Conservation (phyloP, 2,797 vertebrate species). For the Linurgus olivaceus region DNA sequence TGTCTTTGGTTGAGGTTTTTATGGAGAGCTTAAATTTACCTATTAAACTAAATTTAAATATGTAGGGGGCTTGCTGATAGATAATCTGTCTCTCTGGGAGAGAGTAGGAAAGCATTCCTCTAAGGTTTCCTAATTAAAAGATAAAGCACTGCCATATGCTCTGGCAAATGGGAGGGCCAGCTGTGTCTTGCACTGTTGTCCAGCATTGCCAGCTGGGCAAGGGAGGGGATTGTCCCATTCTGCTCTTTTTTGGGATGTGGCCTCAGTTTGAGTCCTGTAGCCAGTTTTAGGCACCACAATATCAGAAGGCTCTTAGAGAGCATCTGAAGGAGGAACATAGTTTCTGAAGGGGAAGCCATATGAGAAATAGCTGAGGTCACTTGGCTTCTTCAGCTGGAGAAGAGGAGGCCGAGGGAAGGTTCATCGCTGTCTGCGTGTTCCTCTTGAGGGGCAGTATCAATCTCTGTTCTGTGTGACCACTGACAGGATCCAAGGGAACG, state of each 20-base stretch:
- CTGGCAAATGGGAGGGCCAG: neutral
- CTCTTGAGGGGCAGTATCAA: neutral
- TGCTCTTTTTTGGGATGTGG: neutral
- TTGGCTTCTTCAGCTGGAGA: neutral
- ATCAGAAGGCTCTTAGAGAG: neutral
- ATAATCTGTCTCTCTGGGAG: neutral
- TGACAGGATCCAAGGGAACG: neutral
- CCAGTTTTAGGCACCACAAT: neutral
- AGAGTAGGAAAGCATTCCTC: neutral
- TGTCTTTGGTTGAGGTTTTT: neutral
- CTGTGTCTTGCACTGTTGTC: neutral
- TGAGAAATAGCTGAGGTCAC: neutral
- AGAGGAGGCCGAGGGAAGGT: neutral
- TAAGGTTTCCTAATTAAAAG: neutral
- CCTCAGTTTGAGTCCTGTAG: neutral
- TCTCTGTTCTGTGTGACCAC: neutral
- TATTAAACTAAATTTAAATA: neutral
- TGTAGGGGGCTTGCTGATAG: neutral
- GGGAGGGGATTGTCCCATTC: neutral
- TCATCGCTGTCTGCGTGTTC: neutral
- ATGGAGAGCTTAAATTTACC: neutral
- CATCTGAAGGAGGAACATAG: neutral
- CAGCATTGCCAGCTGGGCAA: no score
- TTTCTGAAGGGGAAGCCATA: neutral
- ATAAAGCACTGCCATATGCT: neutral